Evolutionary conservation across 2,113 vertebrate species (phyloP).

Genomic region (Hyperopisus bebe): DNA sequence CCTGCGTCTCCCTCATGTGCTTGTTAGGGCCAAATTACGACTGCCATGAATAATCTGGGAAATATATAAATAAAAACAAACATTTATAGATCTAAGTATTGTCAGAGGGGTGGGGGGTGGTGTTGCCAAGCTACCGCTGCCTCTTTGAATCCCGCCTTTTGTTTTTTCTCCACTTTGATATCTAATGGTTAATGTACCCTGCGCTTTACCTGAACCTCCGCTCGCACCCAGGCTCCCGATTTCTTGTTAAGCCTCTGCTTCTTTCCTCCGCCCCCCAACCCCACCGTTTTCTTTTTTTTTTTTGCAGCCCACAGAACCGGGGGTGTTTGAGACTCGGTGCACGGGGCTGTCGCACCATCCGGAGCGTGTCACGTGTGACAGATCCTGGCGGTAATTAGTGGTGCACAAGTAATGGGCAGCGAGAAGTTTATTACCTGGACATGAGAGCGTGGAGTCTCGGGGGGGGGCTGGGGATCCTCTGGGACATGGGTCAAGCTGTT

Average conservation of each 20-base stretch:
- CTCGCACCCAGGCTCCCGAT: conserved; percentile 33
- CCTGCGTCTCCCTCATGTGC: conserved; percentile 80
- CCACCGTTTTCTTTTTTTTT: background rate
- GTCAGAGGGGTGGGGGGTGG: conserved; percentile 51
- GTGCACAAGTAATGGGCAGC: background rate
- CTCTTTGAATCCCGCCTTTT: conserved; percentile 57
- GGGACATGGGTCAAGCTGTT: background rate
- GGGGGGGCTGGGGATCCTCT: background rate
- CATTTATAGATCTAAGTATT: conserved; percentile 71
- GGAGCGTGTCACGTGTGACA: background rate
- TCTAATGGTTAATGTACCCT: conserved; percentile 64
- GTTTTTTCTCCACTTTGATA: conserved; percentile 68
- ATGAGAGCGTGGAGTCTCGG: background rate
- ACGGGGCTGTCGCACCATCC: background rate
- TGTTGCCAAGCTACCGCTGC: conserved; percentile 53
- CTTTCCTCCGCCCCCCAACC: too few species aligned
- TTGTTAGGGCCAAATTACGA: conserved; percentile 83
- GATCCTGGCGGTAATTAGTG: background rate
- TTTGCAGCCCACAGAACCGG: background rate
- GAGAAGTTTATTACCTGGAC: background rate
- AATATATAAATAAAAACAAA: conserved; percentile 65
- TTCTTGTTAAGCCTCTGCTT: background rate
- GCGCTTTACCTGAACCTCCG: conserved; percentile 52
- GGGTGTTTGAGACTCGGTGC: background rate
- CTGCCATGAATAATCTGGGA: conserved; percentile 72